These are phyloP conservation scores for Darevskia mixta DNA, from an alignment of 2,797 vertebrate species.

Conservation along the genomic window DNA sequence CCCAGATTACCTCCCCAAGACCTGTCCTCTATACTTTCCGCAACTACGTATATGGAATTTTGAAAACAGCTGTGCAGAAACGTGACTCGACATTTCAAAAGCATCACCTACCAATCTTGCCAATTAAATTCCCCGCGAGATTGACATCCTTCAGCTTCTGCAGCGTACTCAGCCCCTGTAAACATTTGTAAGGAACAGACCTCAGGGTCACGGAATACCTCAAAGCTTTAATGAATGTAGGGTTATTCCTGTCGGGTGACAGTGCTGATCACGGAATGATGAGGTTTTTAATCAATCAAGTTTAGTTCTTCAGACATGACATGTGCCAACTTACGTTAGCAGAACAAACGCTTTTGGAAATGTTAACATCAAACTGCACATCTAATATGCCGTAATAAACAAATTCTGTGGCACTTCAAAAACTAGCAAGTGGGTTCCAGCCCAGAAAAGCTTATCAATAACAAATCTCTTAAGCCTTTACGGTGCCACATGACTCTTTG, in stretches of 20 bases:
- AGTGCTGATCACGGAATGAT: slow-evolving; percentile 59
- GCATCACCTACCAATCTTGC: slow-evolving; percentile 82
- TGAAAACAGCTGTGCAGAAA: slow-evolving; percentile 38
- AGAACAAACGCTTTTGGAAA: slow-evolving; percentile 52
- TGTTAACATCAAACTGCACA: slow-evolving; percentile 59
- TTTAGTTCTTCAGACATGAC: slow-evolving; percentile 54
- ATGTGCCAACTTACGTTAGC: slow-evolving; percentile 51
- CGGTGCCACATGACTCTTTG: neutral
- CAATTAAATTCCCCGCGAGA: slow-evolving; percentile 86
- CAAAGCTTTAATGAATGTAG: slow-evolving; percentile 48
- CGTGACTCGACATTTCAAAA: neutral
- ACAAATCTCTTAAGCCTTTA: too few relatives aligned
- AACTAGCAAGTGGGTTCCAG: neutral
- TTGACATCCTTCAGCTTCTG: slow-evolving; percentile 87
- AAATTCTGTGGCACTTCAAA: neutral
- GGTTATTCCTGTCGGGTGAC: slow-evolving; percentile 62
- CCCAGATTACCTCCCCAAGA: neutral
- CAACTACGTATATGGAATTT: neutral
- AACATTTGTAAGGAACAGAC: slow-evolving; percentile 58
- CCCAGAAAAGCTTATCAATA: neutral
- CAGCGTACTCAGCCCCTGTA: slow-evolving; percentile 82
- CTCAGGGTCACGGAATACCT: slow-evolving; percentile 62
- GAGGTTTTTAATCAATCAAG: slow-evolving; percentile 44
- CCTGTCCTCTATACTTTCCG: neutral
- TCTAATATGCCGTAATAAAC: slow-evolving; percentile 23